Conservation (phyloP, 2,888 invertebrate species). For the Conchocele bisecta region DNA sequence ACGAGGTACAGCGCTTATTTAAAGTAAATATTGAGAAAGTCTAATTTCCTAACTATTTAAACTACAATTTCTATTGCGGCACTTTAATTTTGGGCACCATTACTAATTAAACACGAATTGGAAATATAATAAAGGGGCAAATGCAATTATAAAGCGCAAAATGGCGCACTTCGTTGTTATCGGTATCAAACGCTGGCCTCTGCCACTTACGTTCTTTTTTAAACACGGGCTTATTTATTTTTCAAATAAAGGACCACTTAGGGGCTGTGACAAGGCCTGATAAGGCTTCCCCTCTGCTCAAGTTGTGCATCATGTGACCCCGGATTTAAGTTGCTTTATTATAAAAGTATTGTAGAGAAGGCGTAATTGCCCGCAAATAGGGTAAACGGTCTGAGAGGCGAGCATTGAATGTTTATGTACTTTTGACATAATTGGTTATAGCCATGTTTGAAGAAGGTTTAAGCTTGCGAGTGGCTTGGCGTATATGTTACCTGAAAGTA, state of each 20-base stretch:
- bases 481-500: too few relatives aligned
- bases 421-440: slow-evolving; percentile 38
- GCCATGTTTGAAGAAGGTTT: slow-evolving; percentile 21
- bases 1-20: too few relatives aligned
- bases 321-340: slow-evolving; percentile 21
- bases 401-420: slow-evolving; percentile 22
- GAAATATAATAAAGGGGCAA: slow-evolving; percentile 12
- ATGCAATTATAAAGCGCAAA: slow-evolving; percentile 26
- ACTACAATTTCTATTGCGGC: slow-evolving; percentile 4
- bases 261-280: slow-evolving; percentile 9
- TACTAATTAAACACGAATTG: slow-evolving; percentile 45
- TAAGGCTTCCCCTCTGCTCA: not conserved
- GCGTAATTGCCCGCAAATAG: slow-evolving; percentile 30
- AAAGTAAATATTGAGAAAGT: slow-evolving; percentile 10
- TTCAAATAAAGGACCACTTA: slow-evolving; percentile 25
- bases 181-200: not conserved
- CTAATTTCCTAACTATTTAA: slow-evolving; percentile 12
- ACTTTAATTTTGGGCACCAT: too few relatives aligned
- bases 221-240: slow-evolving; percentile 39
- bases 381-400: slow-evolving; percentile 1
- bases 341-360: slow-evolving; percentile 26
- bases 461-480: too few relatives aligned
- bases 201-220: slow-evolving; percentile 24
- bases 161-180: not conserved
- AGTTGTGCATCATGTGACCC: not conserved